Evolutionary conservation across 2,797 vertebrate species (phyloP), one percentile per base, ranked within the genome.

Genomic region (Neosalanx taihuensis): DNA sequence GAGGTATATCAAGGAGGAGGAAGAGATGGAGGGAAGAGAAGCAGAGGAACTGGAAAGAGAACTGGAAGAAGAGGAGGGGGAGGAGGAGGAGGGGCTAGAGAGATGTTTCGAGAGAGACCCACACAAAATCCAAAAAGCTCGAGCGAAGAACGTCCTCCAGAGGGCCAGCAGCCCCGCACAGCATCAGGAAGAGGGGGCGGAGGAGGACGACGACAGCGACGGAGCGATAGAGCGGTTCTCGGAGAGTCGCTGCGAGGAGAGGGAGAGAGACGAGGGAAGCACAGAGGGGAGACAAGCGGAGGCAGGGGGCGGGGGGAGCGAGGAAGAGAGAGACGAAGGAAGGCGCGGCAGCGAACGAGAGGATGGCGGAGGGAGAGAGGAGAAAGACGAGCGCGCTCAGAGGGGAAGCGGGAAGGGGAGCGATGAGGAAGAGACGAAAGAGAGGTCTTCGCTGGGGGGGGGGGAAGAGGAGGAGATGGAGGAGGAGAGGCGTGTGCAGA

Each of bases 211-310:
- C 6, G 63, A 57, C 13, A 59, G 70, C 1, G 62, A 35, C 3
- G 37, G 26, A 30, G 30, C 9, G 1, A 12, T 35, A 9, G 83
- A 82, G 68, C 75, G 74, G 33, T 72, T 29, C 53, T 23, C 59
- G 82, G 0, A 2, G 18, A 17, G 15, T 4, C 3, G 12, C 35
- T 20, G n/a, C 29, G 23, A 18, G 29, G 53, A n/a, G 41, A 30
- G 49, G 41, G 12, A 20, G 77, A 58, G 35, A 15, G 57, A 46
- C 49, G 35, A 15, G 29, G 56, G 53, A 35, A 33, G 18, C 5
- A 15, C 2, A 6, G 41, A 18, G 31, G 58, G 57, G 29, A 12
- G 37, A 30, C 23, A 26, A 18, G 20, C n/a, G 23, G 49, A 60
- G 51, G 9, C 35, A 53, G 49, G 6, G 59, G 26, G 1, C 59